Conservation (phyloP, 2,113 vertebrate species). For the Cephalopterus ornatus region DNA sequence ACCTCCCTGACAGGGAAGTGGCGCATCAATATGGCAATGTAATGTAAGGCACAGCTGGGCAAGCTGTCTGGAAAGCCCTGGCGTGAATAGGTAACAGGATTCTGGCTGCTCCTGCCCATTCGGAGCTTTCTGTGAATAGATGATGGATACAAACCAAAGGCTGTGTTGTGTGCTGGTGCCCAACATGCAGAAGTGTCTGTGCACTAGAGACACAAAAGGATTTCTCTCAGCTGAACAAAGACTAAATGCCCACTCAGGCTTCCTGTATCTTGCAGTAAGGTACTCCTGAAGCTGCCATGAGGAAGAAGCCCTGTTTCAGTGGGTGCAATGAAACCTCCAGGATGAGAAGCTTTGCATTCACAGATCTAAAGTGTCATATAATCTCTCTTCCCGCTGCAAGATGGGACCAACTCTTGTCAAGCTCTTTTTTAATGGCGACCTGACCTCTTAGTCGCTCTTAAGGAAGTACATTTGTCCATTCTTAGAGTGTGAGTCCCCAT, state of each 20-base stretch:
- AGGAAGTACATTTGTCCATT: neutral
- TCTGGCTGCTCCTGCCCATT: neutral
- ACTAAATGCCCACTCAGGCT: neutral
- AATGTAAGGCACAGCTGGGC: neutral
- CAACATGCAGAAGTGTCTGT: neutral
- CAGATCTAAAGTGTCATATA: neutral
- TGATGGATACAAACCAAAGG: neutral
- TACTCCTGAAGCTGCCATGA: neutral
- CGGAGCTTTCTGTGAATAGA: neutral
- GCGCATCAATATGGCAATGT: neutral
- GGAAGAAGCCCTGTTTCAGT: neutral
- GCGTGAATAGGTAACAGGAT: neutral
- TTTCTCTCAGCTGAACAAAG: neutral
- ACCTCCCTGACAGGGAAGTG: neutral
- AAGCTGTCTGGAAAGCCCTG: neutral
- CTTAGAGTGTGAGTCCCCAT: neutral
- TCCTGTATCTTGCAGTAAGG: neutral
- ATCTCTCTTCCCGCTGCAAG: neutral
- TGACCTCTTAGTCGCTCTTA: neutral
- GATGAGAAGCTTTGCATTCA: neutral
- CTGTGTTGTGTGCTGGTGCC: neutral
- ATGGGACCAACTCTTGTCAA: neutral
- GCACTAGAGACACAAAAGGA: rapidly evolving
- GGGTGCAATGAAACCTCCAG: neutral
- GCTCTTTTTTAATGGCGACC: neutral